Conservation (phyloP, 2,113 vertebrate species). For the Chaetorhynchus papuensis region DNA sequence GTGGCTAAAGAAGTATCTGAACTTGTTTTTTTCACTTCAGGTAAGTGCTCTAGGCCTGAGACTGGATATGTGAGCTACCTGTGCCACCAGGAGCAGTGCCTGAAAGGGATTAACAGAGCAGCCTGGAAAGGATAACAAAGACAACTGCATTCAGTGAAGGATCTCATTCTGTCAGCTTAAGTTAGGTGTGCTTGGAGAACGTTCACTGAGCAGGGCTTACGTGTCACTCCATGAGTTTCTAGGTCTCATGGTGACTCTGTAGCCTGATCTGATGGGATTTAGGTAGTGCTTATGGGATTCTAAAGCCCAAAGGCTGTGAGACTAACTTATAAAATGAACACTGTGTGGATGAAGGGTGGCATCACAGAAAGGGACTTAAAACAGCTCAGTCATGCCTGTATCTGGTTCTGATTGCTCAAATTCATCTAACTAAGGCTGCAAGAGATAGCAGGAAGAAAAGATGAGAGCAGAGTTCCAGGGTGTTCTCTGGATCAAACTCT, state of each 20-base stretch:
- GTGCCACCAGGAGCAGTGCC: background rate
- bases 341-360: background rate
- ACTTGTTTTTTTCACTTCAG: background rate
- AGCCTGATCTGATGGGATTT: background rate
- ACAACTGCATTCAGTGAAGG: background rate
- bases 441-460: background rate
- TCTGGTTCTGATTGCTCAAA: background rate
- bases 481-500: background rate
- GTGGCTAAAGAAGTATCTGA: background rate
- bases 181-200: background rate
- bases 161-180: background rate
- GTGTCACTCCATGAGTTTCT: background rate
- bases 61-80: background rate
- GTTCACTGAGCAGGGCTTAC: background rate
- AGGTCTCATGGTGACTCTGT: background rate
- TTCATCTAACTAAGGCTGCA: background rate
- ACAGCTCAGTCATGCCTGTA: background rate
- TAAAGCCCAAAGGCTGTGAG: background rate
- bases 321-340: background rate
- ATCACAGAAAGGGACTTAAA: background rate
- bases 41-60: background rate
- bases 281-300: background rate
- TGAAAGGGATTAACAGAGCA: background rate
- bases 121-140: background rate
- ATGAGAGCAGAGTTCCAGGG: background rate